A percentile compares a stretch with the other conserved stretches of the same genome.
phyloP scores from a whole-genome alignment of 2,797 vertebrate genomes.

The Hemitrygon akajei region DNA sequence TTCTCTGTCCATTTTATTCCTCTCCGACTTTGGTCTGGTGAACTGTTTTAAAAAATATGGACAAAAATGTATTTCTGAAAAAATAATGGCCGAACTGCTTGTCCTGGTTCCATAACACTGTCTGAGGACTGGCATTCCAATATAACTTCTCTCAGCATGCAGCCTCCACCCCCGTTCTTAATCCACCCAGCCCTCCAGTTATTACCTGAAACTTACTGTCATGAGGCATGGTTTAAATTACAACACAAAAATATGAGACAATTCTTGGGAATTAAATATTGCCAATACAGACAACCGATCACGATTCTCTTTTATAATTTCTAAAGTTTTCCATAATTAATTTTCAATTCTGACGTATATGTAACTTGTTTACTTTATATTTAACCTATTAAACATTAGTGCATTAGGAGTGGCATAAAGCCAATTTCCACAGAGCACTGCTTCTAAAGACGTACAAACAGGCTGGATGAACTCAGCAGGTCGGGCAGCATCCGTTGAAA shows the following conservation, averaged over 20 bases:
- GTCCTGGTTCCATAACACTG: not conserved
- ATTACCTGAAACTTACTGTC: not conserved
- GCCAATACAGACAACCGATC: not conserved
- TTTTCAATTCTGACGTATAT: not conserved
- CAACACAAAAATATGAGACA: not conserved
- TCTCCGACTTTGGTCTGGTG: too few relatives aligned
- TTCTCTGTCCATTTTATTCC: not conserved
- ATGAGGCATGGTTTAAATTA: not conserved
- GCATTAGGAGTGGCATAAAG: not conserved
- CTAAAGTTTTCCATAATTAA: not conserved
- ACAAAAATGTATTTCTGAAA: too few relatives aligned
- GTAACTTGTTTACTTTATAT: not conserved
- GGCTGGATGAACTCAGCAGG: too few relatives aligned
- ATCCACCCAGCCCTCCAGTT: too few relatives aligned
- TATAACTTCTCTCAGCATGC: not conserved
- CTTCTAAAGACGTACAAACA: too few relatives aligned
- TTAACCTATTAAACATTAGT: not conserved
- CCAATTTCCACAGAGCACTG: too few relatives aligned
- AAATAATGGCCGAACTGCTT: not conserved
- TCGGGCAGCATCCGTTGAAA: too few relatives aligned
- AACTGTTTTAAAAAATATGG: too few relatives aligned
- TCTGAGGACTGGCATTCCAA: not conserved
- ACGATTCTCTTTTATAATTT: not conserved
- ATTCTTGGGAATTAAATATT: not conserved
- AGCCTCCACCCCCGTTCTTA: too few relatives aligned